These are phyloP conservation scores for Sebastes melanostomus DNA, from an alignment of 2,797 vertebrate genomes.

Conservation along the genomic window DNA sequence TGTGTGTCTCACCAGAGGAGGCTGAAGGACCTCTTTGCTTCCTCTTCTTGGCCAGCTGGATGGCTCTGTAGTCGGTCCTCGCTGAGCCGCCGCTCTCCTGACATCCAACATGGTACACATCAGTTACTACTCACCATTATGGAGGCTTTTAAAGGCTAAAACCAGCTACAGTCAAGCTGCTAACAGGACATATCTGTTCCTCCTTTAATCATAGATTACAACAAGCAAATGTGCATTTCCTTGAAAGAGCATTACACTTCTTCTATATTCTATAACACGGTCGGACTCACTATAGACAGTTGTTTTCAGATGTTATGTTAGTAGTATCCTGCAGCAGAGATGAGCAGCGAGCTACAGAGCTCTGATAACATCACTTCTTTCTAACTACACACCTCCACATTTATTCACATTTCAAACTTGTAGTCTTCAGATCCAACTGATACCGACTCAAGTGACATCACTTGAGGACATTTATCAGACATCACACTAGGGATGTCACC, in stretches of 20 bases:
- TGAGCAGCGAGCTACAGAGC: background rate
- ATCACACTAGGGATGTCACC: too few species aligned
- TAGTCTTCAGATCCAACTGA: too few species aligned
- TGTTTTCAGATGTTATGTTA: too few species aligned
- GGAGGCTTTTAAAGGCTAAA: too few species aligned
- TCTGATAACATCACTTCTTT: too few species aligned
- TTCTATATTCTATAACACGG: background rate
- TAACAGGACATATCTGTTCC: background rate
- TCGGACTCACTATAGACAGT: background rate
- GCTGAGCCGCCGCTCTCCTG: constrained; percentile 95
- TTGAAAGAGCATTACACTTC: too few species aligned
- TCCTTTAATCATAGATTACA: background rate
- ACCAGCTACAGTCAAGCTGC: background rate
- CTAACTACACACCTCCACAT: too few species aligned
- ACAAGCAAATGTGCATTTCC: background rate
- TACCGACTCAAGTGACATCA: too few species aligned
- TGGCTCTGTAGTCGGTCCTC: constrained; percentile 95
- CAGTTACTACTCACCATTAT: background rate
- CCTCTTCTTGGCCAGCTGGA: constrained; percentile 93
- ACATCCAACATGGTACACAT: background rate
- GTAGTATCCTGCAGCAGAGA: background rate
- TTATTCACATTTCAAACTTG: too few species aligned
- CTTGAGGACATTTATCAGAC: too few species aligned
- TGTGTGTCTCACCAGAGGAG: constrained; percentile 58
- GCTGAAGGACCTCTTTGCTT: constrained; percentile 86